Conservation (phyloP, 2,888 invertebrate genomes). For the Coecobrya sp. region DNA sequence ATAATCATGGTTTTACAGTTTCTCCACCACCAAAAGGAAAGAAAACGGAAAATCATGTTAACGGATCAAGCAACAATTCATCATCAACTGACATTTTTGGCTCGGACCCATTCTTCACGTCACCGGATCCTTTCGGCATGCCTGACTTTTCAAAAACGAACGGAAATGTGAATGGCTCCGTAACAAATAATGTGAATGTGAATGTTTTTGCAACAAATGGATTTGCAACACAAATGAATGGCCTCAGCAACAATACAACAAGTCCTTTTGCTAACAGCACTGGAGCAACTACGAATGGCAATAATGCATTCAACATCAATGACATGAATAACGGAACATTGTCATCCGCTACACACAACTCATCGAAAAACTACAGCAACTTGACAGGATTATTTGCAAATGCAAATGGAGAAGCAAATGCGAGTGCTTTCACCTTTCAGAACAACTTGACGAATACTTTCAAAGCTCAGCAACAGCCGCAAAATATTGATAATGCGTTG, state of each 20-base stretch:
- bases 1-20: constrained; percentile 90
- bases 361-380: constrained; percentile 80
- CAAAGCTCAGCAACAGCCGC: constrained; percentile 87
- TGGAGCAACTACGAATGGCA: constrained; percentile 63
- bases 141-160: constrained; percentile 90
- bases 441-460: constrained; percentile 80
- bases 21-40: constrained; percentile 94
- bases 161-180: constrained; percentile 77
- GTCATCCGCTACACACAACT: constrained; percentile 18
- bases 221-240: constrained; percentile 77
- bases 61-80: constrained; percentile 76
- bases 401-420: constrained; percentile 69
- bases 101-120: constrained; percentile 91
- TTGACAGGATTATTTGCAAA: constrained; percentile 80
- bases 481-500: constrained; percentile 92
- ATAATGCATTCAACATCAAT: constrained; percentile 75
- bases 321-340: constrained; percentile 70
- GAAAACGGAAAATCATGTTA: constrained; percentile 81
- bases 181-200: constrained; percentile 77
- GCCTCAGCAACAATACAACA: constrained; percentile 59
- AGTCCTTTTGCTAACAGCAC: constrained; percentile 71
- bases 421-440: constrained; percentile 76
- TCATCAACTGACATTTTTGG: constrained; percentile 93
- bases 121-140: constrained; percentile 94
- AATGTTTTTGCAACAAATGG: constrained; percentile 74